phyloP scores from a whole-genome alignment of 2,888 invertebrate species.

The Agapostemon virescens region DNA sequence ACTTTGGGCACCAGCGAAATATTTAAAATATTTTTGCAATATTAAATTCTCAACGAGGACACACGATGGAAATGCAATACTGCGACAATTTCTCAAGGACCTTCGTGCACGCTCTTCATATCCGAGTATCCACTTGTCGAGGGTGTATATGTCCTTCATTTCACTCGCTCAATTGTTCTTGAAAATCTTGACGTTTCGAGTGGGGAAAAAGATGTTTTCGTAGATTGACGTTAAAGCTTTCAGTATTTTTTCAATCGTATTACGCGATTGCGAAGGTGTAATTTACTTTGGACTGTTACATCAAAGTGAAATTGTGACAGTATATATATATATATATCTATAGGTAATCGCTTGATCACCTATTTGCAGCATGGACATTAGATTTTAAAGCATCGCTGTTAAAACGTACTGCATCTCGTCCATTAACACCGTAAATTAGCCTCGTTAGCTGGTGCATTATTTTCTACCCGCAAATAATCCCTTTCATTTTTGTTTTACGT shows the following conservation, averaged over 20 bases:
- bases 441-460: not conserved
- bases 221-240: not conserved
- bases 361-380: not conserved
- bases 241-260: not conserved
- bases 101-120: not conserved
- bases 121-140: not conserved
- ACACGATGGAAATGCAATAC: not conserved
- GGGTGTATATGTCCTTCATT: not conserved
- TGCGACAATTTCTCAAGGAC: not conserved
- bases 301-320: too few relatives aligned
- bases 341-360: not conserved
- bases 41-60: not conserved
- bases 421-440: not conserved
- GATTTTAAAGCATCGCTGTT: slow-evolving; percentile 1
- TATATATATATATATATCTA: not conserved
- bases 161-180: not conserved
- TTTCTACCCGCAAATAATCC: not conserved
- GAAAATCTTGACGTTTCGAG: not conserved
- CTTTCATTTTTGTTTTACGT: not conserved
- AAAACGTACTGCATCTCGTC: not conserved
- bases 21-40: not conserved
- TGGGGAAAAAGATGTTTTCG: not conserved
- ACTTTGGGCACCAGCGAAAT: not conserved
- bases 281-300: not conserved
- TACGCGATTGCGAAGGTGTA: not conserved